Evolutionary conservation across 1,140 invertebrate species (phyloP).

Genomic region (Mya arenaria): DNA sequence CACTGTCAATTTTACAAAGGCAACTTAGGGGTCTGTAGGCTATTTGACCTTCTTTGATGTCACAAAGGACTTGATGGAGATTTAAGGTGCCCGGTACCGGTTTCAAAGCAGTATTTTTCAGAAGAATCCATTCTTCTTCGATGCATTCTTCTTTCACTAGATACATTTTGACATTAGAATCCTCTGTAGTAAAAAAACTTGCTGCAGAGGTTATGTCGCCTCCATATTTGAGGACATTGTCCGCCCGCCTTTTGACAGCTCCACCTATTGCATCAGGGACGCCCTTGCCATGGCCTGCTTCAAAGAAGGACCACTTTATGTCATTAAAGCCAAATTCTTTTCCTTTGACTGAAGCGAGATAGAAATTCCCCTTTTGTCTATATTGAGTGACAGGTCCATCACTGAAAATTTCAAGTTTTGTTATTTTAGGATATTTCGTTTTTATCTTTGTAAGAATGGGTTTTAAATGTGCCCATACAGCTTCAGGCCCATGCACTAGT

Average conservation of each 20-base stretch:
- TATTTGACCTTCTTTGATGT: slow-evolving; percentile 1
- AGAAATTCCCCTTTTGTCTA: slow-evolving; percentile 59
- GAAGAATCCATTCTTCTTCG: background rate
- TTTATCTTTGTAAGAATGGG: slow-evolving; percentile 47
- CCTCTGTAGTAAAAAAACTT: slow-evolving; percentile 4
- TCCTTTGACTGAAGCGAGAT: slow-evolving; percentile 30
- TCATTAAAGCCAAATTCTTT: slow-evolving; percentile 31
- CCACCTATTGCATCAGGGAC: slow-evolving; percentile 81
- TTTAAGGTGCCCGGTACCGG: slow-evolving; percentile 48
- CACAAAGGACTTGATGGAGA: slow-evolving; percentile 44
- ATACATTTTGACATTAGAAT: slow-evolving; percentile 16
- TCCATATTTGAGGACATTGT: slow-evolving; percentile 29
- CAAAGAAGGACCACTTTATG: slow-evolving; percentile 79
- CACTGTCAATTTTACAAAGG: slow-evolving; percentile 13
- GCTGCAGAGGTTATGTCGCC: slow-evolving; percentile 14
- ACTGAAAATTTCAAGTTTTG: slow-evolving; percentile 35
- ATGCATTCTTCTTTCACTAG: slow-evolving; percentile 18
- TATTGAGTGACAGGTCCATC: slow-evolving; percentile 56
- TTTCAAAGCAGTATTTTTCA: slow-evolving; percentile 15
- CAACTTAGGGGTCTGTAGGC: slow-evolving; percentile 50
- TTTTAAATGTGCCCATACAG: slow-evolving; percentile 33
- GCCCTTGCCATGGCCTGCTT: slow-evolving; percentile 82
- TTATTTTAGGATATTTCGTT: slow-evolving; percentile 26
- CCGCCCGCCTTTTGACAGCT: slow-evolving; percentile 75
- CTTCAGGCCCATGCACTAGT: slow-evolving; percentile 16